These are phyloP conservation scores for Colinus virginianus DNA, from an alignment of 2,113 vertebrate genomes.

Conservation along the genomic window DNA sequence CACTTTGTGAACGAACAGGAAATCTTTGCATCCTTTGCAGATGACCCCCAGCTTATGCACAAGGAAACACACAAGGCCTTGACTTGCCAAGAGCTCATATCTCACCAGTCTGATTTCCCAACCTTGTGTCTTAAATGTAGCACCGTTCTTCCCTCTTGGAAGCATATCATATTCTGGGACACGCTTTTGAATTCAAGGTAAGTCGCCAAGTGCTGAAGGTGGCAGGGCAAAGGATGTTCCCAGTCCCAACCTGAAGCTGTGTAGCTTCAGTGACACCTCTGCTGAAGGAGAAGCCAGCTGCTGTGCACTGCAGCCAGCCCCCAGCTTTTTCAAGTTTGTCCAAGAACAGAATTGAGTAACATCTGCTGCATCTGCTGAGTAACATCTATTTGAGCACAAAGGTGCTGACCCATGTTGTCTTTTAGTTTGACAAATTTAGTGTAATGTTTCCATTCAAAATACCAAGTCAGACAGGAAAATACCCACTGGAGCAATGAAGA, in stretches of 20 bases:
- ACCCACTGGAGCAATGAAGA: not conserved
- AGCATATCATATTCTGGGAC: not conserved
- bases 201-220: not conserved
- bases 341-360: not conserved
- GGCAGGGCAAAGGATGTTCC: not conserved
- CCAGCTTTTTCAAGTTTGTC: constrained; percentile 29
- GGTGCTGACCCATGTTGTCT: not conserved
- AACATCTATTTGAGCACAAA: not conserved
- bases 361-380: not conserved
- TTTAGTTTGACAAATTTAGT: too few relatives aligned
- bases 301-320: constrained; percentile 26
- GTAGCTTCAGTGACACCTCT: not conserved
- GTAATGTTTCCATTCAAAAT: too few relatives aligned
- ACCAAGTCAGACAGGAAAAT: constrained; percentile 12
- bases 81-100: not conserved
- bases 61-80: not conserved
- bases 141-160: constrained; percentile 31
- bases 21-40: not conserved
- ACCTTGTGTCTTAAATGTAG: not conserved
- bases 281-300: not conserved
- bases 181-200: not conserved
- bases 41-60: not conserved
- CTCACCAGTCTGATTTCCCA: not conserved
- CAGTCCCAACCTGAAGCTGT: not conserved
- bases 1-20: fast-evolving